Conservation (phyloP, 2,888 invertebrate genomes). For the Caenorhabditis auriculariae region DNA sequence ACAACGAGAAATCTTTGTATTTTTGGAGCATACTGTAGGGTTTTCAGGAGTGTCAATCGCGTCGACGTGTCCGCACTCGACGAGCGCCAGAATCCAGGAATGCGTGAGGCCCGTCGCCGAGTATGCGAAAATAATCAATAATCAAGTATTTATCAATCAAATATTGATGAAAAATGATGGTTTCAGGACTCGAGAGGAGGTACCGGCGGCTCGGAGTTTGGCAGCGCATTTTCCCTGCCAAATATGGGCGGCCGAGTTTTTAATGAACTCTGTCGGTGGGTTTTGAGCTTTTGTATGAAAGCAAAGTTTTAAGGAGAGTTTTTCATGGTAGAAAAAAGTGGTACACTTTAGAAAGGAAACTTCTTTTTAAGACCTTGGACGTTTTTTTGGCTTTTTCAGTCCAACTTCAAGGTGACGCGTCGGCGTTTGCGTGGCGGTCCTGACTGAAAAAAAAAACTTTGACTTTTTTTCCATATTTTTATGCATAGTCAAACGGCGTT, state of each 20-base stretch:
- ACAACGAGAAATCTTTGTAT: too few species aligned
- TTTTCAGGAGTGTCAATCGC: not conserved
- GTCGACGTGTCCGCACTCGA: constrained; percentile 43
- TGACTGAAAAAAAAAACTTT: too few species aligned
- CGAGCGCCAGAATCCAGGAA: constrained; percentile 54
- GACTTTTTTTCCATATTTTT: too few species aligned
- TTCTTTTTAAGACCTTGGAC: too few species aligned
- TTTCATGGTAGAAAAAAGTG: not conserved
- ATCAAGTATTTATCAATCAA: constrained; percentile 30
- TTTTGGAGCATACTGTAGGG: too few species aligned
- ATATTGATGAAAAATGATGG: too few species aligned
- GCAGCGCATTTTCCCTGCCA: constrained; percentile 51
- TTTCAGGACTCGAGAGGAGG: constrained; percentile 23
- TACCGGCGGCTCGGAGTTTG: constrained; percentile 36
- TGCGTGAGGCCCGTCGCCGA: constrained; percentile 63
- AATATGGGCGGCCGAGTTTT: constrained; percentile 62
- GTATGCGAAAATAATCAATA: constrained; percentile 60
- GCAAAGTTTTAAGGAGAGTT: too few species aligned
- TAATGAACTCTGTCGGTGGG: constrained; percentile 58
- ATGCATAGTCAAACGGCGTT: too few species aligned
- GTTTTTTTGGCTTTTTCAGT: too few species aligned
- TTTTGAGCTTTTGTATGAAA: too few species aligned
- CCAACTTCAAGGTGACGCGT: too few species aligned
- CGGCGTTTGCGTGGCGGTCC: too few species aligned
- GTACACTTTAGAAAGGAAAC: not conserved